Percentiles rank a stretch among this genome's conserved stretches.
These are phyloP conservation scores for Cygnus atratus DNA, from an alignment of 2,113 vertebrate genomes.

Conservation along the genomic window DNA sequence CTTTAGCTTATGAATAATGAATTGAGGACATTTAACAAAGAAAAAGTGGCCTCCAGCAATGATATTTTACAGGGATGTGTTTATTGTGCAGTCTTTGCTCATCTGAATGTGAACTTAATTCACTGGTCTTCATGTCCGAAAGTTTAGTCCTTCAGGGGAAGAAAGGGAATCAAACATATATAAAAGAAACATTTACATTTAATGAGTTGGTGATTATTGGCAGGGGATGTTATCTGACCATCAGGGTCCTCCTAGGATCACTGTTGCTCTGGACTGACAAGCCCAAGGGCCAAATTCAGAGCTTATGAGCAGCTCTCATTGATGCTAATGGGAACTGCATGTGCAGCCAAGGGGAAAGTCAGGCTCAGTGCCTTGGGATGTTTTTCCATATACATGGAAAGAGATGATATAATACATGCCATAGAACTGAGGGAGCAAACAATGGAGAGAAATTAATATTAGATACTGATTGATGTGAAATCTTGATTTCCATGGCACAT, in stretches of 20 bases:
- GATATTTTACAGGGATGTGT: conserved; percentile 1
- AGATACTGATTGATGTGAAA: not conserved
- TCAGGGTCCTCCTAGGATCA: conserved; percentile 32
- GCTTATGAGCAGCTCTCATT: not conserved
- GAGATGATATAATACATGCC: not conserved
- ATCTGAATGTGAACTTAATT: conserved; percentile 31
- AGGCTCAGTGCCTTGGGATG: conserved; percentile 10
- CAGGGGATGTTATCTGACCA: conserved; percentile 19
- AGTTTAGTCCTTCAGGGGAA: conserved; percentile 24
- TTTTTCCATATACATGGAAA: conserved; percentile 6
- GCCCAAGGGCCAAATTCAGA: not conserved
- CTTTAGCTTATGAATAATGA: conserved; percentile 55
- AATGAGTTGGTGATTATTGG: conserved; percentile 32
- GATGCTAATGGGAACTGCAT: conserved; percentile 39
- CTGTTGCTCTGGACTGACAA: conserved; percentile 33
- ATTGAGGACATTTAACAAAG: conserved; percentile 18
- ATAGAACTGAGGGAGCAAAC: not conserved
- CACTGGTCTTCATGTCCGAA: not conserved
- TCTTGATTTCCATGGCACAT: not conserved
- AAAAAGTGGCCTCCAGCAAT: conserved; percentile 24
- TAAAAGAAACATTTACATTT: conserved; percentile 17
- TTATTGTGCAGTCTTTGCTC: conserved; percentile 29
- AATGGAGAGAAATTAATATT: not conserved
- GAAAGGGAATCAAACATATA: conserved; percentile 35
- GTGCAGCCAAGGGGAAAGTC: conserved; percentile 55